Conservation (phyloP, 2,888 invertebrate genomes). For the Osedax fenrisi region DNA sequence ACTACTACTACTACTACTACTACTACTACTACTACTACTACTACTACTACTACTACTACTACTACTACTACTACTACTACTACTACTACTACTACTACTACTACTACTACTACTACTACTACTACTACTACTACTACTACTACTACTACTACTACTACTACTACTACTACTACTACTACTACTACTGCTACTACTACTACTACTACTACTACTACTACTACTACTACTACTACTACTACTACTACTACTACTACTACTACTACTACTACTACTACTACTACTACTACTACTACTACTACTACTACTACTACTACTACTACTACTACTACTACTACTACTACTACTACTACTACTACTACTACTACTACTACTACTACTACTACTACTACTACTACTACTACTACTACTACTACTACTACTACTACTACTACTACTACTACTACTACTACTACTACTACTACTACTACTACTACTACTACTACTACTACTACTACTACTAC, state of each 20-base stretch:
- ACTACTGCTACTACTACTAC: not conserved
- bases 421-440: conserved; percentile 1
- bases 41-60: conserved; percentile 2
- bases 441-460: not conserved
- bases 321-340: not conserved
- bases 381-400: conserved; percentile 2
- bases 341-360: not conserved
- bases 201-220: not conserved
- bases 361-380: not conserved
- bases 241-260: not conserved
- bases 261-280: not conserved
- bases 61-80: conserved; percentile 10
- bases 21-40: not conserved
- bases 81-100: not conserved
- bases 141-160: conserved; percentile 7
- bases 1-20: conserved; percentile 5
- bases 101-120: not conserved
- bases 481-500: not conserved
- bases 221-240: not conserved
- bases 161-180: conserved; percentile 5
- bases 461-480: not conserved
- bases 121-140: conserved; percentile 7
- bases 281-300: not conserved
- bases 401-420: conserved; percentile 5
- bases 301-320: not conserved